A percentile compares a stretch with the other conserved stretches of the same genome.
phyloP scores from a whole-genome alignment of 2,888 invertebrate genomes.

The Harpalus rufipes region DNA sequence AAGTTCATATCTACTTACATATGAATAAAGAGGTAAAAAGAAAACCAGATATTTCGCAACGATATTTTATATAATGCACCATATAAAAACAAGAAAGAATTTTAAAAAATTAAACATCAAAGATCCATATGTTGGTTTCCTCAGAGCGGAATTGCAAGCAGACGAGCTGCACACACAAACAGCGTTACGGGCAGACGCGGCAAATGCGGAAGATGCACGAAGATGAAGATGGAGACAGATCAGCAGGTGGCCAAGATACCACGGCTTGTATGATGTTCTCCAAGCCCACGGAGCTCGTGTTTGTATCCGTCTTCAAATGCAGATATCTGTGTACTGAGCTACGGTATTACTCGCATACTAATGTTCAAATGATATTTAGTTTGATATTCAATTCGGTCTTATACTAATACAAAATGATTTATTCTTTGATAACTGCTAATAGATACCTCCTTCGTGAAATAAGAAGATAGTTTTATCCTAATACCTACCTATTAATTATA shows the following conservation, averaged over 20 bases:
- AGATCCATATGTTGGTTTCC: slow-evolving; percentile 43
- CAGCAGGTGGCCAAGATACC: slow-evolving; percentile 35
- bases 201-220: neutral
- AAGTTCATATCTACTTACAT: slow-evolving; percentile 31
- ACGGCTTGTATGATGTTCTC: neutral
- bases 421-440: too few species aligned
- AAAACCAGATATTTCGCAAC: slow-evolving; percentile 18
- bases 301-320: neutral
- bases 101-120: slow-evolving; percentile 51
- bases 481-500: too few species aligned
- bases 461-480: too few species aligned
- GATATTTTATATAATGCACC: slow-evolving; percentile 43
- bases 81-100: slow-evolving; percentile 24
- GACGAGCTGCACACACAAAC: slow-evolving; percentile 7
- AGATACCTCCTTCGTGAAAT: too few species aligned
- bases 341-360: neutral
- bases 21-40: slow-evolving; percentile 5
- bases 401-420: too few species aligned
- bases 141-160: neutral
- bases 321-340: neutral
- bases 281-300: neutral
- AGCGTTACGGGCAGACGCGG: neutral
- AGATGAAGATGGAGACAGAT: slow-evolving; percentile 18
- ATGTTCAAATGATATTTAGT: neutral
- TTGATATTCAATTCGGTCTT: neutral